Conservation (phyloP, 2,113 vertebrate species). For the Grallaria varia region DNA sequence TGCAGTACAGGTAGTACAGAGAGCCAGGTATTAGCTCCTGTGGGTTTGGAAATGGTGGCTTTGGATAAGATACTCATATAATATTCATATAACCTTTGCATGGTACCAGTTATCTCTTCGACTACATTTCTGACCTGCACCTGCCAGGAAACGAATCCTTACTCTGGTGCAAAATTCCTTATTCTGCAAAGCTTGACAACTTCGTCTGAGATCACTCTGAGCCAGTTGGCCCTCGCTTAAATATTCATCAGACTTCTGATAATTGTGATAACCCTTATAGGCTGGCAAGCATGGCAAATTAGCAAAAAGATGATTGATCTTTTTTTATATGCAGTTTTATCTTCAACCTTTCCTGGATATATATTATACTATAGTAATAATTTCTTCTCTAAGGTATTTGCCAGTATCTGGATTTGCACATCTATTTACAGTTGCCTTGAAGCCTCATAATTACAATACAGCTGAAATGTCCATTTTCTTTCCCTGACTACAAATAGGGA, state of each 20-base stretch:
- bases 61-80: not conserved
- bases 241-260: slow-evolving; percentile 74
- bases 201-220: slow-evolving; percentile 5
- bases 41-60: not conserved
- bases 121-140: not conserved
- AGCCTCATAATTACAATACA: slow-evolving; percentile 86
- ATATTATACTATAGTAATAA: slow-evolving; percentile 73
- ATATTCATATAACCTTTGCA: not conserved
- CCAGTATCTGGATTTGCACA: slow-evolving; percentile 75
- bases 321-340: slow-evolving; percentile 78
- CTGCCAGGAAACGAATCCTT: not conserved
- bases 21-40: not conserved
- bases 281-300: slow-evolving; percentile 71
- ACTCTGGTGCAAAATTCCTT: not conserved
- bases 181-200: not conserved
- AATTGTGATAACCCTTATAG: slow-evolving; percentile 80
- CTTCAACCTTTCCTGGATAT: slow-evolving; percentile 78
- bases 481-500: slow-evolving; percentile 86
- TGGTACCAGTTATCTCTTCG: not conserved
- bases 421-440: slow-evolving; percentile 84
- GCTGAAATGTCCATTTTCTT: slow-evolving; percentile 86
- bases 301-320: slow-evolving; percentile 79
- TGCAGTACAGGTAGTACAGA: not conserved
- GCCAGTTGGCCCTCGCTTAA: slow-evolving; percentile 53
- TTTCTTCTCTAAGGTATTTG: slow-evolving; percentile 80